A percentile compares a stretch with the other conserved stretches of the same genome.
These are phyloP conservation scores for Cinclus cinclus DNA, from an alignment of 2,113 vertebrate species.

Conservation along the genomic window DNA sequence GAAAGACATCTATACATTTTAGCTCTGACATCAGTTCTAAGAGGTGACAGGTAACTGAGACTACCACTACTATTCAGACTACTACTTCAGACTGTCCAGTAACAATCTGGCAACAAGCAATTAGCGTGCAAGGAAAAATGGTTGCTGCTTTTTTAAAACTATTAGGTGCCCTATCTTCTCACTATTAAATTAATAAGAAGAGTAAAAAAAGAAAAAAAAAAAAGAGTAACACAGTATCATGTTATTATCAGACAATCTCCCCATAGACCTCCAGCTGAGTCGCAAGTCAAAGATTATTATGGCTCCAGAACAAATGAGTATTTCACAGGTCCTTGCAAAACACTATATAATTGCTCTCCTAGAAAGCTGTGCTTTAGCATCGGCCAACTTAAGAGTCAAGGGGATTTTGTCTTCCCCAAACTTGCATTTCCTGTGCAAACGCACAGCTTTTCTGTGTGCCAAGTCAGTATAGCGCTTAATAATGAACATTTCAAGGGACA, in stretches of 20 bases:
- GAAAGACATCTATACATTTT: neutral
- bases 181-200: neutral
- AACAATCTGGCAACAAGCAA: neutral
- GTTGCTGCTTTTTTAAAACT: neutral
- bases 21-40: neutral
- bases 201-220: neutral
- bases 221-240: neutral
- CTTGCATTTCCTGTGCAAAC: neutral
- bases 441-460: neutral
- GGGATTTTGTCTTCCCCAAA: neutral
- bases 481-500: constrained; percentile 12
- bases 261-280: neutral
- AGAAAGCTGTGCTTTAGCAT: neutral
- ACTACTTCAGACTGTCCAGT: neutral
- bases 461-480: neutral
- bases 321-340: neutral
- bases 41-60: neutral
- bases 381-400: neutral
- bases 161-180: neutral
- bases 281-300: neutral
- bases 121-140: neutral
- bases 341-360: neutral
- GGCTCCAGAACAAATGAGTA: neutral
- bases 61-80: no score
- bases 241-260: neutral